Conservation (phyloP, 1,140 invertebrate species). For the Homarus americanus region DNA sequence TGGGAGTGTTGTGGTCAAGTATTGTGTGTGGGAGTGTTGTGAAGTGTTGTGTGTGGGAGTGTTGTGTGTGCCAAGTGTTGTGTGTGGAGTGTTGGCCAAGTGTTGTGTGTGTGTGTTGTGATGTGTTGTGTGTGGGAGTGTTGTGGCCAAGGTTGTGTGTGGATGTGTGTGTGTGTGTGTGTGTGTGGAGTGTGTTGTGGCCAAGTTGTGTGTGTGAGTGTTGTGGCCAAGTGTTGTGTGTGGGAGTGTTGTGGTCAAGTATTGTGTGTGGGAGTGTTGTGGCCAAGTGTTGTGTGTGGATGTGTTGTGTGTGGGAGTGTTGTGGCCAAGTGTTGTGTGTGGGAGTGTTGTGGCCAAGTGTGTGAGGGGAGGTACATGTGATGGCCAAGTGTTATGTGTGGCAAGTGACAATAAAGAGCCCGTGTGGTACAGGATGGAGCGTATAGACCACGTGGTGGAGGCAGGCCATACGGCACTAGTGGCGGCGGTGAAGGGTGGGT, state of each 20-base stretch:
- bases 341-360: neutral
- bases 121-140: neutral
- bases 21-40: too few species aligned
- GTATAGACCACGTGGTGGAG: constrained; percentile 53
- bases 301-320: neutral
- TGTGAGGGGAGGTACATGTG: too few species aligned
- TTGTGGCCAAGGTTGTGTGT: neutral
- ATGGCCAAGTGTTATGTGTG: neutral
- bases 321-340: neutral
- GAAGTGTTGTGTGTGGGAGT: too few species aligned
- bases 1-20: too few species aligned
- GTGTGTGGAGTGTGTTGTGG: neutral
- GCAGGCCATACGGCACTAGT: constrained; percentile 55
- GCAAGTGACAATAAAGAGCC: neutral
- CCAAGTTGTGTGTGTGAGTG: neutral
- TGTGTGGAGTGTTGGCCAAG: too few species aligned
- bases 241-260: neutral
- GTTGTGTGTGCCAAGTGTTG: too few species aligned
- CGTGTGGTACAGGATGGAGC: constrained; percentile 44
- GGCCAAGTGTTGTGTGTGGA: neutral
- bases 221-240: neutral
- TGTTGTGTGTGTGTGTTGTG: neutral
- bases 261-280: neutral
- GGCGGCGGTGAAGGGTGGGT: constrained; percentile 28
- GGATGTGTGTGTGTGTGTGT: neutral